A percentile compares a stretch with the other conserved stretches of the same genome.
Conservation (phyloP, 1,140 invertebrate species). For the Drosophila melanica region DNA sequence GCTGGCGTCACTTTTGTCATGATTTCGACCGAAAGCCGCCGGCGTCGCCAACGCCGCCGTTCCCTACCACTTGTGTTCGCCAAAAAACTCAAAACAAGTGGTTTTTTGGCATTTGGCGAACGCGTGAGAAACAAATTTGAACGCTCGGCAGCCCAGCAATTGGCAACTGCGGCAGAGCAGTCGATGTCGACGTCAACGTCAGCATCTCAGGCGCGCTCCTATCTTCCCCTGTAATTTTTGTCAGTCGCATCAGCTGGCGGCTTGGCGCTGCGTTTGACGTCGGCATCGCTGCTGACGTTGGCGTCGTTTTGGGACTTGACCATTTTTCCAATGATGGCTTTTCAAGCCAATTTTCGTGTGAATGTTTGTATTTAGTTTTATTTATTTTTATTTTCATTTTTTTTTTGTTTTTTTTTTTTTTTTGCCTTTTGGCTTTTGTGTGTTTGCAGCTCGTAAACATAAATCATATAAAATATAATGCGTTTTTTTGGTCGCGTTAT, state of each 20-base stretch:
- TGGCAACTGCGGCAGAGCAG: conserved; percentile 1
- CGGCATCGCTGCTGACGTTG: background rate
- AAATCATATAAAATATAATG: conserved; percentile 48
- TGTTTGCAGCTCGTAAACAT: conserved; percentile 58
- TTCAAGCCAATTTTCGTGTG: conserved; percentile 49
- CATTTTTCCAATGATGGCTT: conserved; percentile 29
- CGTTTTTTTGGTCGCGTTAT: background rate
- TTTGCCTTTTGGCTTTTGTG: conserved; percentile 7
- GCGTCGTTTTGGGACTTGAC: conserved; percentile 14
- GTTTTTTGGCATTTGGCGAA: conserved; percentile 54
- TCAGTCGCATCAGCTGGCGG: conserved; percentile 13
- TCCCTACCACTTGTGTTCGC: background rate
- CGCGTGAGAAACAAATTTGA: conserved; percentile 62
- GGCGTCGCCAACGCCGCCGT: background rate
- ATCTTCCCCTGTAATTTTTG: conserved; percentile 7
- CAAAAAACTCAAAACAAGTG: conserved; percentile 60
- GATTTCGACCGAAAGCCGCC: conserved; percentile 7
- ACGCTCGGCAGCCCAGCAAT: conserved; percentile 1
- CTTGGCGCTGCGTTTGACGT: background rate
- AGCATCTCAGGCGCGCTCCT: conserved; percentile 5
- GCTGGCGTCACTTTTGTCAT: conserved; percentile 27
- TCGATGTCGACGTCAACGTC: background rate
- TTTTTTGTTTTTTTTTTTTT: conserved; percentile 5
- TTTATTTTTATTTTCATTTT: conserved; percentile 21
- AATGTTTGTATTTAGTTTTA: conserved; percentile 14